Evolutionary conservation across 2,888 invertebrate species (phyloP), one percentile per base, ranked within the genome.

Genomic region (Theretra japonica): DNA sequence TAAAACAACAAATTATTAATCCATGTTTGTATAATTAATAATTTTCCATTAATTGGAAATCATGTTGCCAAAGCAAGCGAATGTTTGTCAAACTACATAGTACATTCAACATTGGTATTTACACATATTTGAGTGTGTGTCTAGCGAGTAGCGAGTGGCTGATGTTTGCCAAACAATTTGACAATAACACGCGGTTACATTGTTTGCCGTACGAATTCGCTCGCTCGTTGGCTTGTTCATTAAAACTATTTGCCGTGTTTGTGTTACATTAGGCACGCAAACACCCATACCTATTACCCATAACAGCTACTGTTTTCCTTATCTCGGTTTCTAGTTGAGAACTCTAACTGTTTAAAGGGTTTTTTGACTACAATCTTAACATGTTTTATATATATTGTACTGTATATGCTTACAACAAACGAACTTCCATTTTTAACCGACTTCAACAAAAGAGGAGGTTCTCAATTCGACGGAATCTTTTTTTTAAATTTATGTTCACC

Each of bases 181-280:
- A 53, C 53, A 53, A 53, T 53, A 53, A n/a, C 53, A 53, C 53
- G 53, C 53, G 53, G 50, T 53, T 53, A 53, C 53, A 53, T 33
- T 21, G 25, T 58, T 58, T 68, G 21, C 56, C 57, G 68, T 68
- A 72, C 73, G 73, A 70, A 50, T 60, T 50, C 56, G 56, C 58
- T 60, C 33, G 56, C 69, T 33, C 8, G 41, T 33, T n/a, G 30
- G 25, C 25, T 23, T 58, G 23, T 58, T 23, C 21, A 25, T 25
- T 58, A 25, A 17, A 25, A 58, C 23, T 58, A 25, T 58, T 25
- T 25, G 25, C 17, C 58, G 17, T 25, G 23, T 53, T 53, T 53
- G 53, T 53, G 53, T 53, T 53, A n/a, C 53, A 53, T 53, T 53
- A 53, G 5, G 19, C 5, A 2, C 53, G 53, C 53, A 53, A 53